Percentiles rank a stretch among this genome's conserved stretches.
Conservation (phyloP, 1,140 invertebrate species). For the Plutomurus gul region DNA sequence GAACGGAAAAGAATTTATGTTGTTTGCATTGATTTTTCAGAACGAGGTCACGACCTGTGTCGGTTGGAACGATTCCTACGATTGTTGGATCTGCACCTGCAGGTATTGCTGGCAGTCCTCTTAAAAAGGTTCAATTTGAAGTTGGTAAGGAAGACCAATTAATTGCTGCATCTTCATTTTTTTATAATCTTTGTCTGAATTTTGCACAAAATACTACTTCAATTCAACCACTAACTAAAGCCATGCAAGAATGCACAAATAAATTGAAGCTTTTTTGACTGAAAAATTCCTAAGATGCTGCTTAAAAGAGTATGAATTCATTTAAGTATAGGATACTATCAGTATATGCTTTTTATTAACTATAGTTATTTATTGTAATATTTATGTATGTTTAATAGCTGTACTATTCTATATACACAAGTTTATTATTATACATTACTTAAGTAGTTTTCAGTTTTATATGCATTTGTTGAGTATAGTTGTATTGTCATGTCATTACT, state of each 20-base stretch:
- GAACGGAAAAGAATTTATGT: background rate
- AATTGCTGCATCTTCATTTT: background rate
- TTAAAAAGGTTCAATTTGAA: conserved; percentile 49
- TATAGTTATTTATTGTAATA: too few relatives aligned
- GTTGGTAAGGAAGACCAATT: conserved; percentile 20
- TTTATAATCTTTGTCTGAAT: background rate
- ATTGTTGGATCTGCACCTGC: conserved; percentile 27
- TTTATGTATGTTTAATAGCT: too few relatives aligned
- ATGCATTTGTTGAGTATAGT: too few relatives aligned
- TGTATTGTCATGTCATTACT: too few relatives aligned
- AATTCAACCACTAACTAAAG: background rate
- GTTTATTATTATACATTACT: too few relatives aligned
- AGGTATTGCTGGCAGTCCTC: conserved; percentile 34
- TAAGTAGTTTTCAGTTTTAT: too few relatives aligned
- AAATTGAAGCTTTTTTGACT: background rate
- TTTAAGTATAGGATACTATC: background rate
- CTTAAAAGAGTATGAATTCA: background rate
- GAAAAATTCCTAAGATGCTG: background rate
- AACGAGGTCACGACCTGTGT: background rate
- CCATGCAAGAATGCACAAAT: background rate
- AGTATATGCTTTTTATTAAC: too few relatives aligned
- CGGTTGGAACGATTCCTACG: background rate
- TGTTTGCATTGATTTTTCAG: background rate
- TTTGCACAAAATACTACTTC: background rate
- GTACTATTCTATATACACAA: too few relatives aligned